phyloP scores from a whole-genome alignment of 2,797 vertebrate species.

The Ciconia nigra region DNA sequence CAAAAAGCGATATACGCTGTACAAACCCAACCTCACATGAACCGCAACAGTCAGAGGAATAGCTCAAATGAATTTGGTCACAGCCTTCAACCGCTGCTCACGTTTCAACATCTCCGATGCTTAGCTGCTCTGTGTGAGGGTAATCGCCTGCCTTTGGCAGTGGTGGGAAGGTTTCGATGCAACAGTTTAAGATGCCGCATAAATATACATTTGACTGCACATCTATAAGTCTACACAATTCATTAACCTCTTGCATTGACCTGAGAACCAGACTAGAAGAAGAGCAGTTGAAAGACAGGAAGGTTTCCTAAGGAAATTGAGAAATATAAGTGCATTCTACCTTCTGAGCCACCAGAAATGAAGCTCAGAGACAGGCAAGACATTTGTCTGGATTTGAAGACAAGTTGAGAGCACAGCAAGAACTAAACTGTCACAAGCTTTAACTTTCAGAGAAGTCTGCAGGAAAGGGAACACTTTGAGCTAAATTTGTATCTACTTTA shows the following conservation, averaged over 20 bases:
- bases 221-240: rapidly evolving
- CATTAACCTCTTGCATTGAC: neutral
- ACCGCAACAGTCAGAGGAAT: neutral
- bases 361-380: neutral
- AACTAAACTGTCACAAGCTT: neutral
- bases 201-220: neutral
- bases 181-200: neutral
- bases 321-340: neutral
- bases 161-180: neutral
- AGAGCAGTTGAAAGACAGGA: neutral
- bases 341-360: neutral
- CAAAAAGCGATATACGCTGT: neutral
- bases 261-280: neutral
- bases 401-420: neutral
- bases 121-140: neutral
- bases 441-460: neutral
- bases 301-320: neutral
- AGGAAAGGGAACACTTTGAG: neutral
- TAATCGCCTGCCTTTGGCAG: neutral
- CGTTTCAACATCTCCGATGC: rapidly evolving
- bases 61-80: neutral
- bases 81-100: neutral
- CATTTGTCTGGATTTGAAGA: neutral
- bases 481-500: constrained; percentile 3
- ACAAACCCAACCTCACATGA: neutral